Percentiles rank a stretch among this genome's conserved stretches.
These are phyloP conservation scores for Gorsachius goisagi DNA, from an alignment of 2,113 vertebrate genomes.

Conservation along the genomic window DNA sequence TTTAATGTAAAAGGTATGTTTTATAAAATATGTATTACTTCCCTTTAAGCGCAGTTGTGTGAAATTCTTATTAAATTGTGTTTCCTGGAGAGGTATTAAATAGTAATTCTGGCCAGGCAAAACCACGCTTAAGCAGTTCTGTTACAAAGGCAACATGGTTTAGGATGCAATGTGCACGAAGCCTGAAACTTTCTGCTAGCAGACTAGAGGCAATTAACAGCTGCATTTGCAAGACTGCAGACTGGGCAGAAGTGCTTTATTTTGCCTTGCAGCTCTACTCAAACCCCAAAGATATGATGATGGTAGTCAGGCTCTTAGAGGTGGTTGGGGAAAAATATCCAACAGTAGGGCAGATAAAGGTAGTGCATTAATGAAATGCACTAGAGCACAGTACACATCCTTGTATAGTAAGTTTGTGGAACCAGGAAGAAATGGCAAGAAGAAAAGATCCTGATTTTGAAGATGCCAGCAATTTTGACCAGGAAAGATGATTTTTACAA, in stretches of 20 bases:
- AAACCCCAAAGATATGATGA: background rate
- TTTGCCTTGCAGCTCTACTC: background rate
- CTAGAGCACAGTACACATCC: background rate
- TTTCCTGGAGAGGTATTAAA: conserved; percentile 55
- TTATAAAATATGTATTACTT: conserved; percentile 36
- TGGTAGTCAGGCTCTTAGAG: background rate
- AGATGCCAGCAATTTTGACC: background rate
- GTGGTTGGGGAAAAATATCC: background rate
- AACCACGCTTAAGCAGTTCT: background rate
- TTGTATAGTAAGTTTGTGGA: background rate
- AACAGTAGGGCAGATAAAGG: background rate
- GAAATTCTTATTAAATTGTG: conserved; percentile 51
- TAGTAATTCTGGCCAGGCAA: background rate
- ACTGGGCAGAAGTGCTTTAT: background rate
- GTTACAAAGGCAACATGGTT: background rate
- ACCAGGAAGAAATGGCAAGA: background rate
- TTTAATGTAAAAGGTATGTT: conserved; percentile 45
- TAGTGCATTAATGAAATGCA: background rate
- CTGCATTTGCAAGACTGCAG: background rate
- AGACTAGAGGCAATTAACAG: conserved; percentile 3
- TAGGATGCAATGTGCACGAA: background rate
- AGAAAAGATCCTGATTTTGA: background rate
- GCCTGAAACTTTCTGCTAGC: background rate
- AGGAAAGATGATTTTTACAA: background rate
- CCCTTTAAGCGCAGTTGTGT: conserved; percentile 29